A percentile compares a stretch with the other conserved stretches of the same genome.
phyloP scores from a whole-genome alignment of 2,888 invertebrate species.

The Limnephilus marmoratus region DNA sequence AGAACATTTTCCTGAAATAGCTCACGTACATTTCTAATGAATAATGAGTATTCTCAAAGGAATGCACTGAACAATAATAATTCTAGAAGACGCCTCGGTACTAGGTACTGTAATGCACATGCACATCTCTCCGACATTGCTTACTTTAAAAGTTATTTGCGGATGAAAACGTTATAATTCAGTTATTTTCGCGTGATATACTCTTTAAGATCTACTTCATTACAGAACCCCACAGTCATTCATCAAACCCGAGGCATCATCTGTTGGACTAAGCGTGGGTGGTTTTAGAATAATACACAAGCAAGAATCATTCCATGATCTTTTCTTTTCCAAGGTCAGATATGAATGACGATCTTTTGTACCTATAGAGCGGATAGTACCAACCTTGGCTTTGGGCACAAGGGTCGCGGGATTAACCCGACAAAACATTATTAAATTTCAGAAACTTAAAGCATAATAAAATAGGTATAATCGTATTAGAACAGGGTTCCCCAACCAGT shows the following conservation, averaged over 20 bases:
- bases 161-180: neutral
- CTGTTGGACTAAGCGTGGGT: neutral
- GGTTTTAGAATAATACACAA: neutral
- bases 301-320: neutral
- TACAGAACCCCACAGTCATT: neutral
- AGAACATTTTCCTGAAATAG: neutral
- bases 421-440: too few species aligned
- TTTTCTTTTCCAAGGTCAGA: neutral
- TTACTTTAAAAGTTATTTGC: neutral
- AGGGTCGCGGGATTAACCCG: neutral
- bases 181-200: neutral
- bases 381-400: neutral
- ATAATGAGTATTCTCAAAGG: neutral
- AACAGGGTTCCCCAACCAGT: too few species aligned
- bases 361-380: neutral
- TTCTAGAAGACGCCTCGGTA: neutral
- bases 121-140: neutral
- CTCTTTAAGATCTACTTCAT: neutral
- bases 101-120: neutral
- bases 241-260: neutral
- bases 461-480: too few species aligned
- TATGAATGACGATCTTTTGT: neutral
- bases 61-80: neutral
- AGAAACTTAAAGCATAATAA: too few species aligned
- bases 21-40: neutral